A percentile compares a stretch with the other conserved stretches of the same genome.
These are phyloP conservation scores for Cyclophora albipunctata DNA, from an alignment of 2,888 invertebrate genomes.

Conservation along the genomic window DNA sequence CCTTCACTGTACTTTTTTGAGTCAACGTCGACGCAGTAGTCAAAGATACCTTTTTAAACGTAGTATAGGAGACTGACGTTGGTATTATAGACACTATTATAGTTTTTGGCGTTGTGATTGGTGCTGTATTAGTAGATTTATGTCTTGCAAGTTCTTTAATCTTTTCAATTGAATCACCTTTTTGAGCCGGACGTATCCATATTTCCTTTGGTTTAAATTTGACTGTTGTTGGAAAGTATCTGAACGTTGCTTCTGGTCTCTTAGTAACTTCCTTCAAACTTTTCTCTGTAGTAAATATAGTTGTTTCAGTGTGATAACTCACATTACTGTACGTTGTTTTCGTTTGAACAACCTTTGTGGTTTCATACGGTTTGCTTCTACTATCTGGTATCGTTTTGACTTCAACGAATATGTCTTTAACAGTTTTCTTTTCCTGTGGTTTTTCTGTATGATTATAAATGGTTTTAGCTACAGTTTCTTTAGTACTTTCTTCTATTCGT, in stretches of 20 bases:
- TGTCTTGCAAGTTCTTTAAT: conserved; percentile 40
- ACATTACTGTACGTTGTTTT: conserved; percentile 6
- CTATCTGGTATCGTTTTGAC: conserved; percentile 14
- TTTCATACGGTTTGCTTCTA: conserved; percentile 7
- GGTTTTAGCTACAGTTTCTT: conserved; percentile 13
- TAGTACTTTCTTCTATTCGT: conserved; percentile 16
- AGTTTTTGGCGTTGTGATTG: conserved; percentile 60
- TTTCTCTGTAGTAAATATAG: conserved; percentile 18
- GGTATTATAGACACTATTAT: conserved; percentile 70
- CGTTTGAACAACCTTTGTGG: background rate
- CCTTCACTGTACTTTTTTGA: conserved; percentile 31
- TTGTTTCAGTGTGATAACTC: conserved; percentile 2
- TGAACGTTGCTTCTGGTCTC: conserved; percentile 42
- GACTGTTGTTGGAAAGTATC: conserved; percentile 40
- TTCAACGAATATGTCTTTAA: conserved; percentile 12
- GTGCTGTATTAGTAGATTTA: conserved; percentile 37
- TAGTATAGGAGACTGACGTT: conserved; percentile 61
- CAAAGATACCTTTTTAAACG: conserved; percentile 61
- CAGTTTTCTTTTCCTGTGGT: conserved; percentile 17
- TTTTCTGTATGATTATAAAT: conserved; percentile 33
- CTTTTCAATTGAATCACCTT: conserved; percentile 65
- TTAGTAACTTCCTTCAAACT: conserved; percentile 33
- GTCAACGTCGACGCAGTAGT: conserved; percentile 45
- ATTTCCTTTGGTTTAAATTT: conserved; percentile 69
- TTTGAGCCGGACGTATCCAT: conserved; percentile 67